Evolutionary conservation across 2,113 vertebrate genomes (phyloP), one percentile per base, ranked within the genome.

Genomic region (Coryphaenoides rupestris): DNA sequence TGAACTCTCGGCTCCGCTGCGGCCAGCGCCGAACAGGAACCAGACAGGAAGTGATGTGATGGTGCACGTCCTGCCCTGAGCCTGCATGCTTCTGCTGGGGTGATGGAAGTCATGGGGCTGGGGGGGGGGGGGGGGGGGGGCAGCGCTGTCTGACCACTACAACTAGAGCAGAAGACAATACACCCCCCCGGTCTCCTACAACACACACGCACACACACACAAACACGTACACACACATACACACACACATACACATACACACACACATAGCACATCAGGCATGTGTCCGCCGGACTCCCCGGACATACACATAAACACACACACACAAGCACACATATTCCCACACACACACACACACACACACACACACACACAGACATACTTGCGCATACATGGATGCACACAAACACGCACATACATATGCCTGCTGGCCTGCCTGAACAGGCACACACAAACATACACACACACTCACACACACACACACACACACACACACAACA

Each of bases 111-210:
- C n/a, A n/a, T n/a, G 19, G 19, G n/a, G 50, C n/a, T 45, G 61
- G 50, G 17, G 26, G n/a, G 19, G 47, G 19, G 15, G 62, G 50
- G 45, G n/a, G 79, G 26, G n/a, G 17, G 19, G 47, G 19, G 19
- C 26, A 26, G 45, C 9, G 79, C 79, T 82, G 77, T 77, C 65
- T 74, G 76, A 85, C 71, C 52, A 68, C 24, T 81, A 65, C 52
- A 88, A 87, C 81, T 87, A 79, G 84, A 88, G 86, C 83, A 88
- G 86, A 87, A 85, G 80, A 83, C 80, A 79, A 88, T 85, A 57
- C 59, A 15, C 65, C 88, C 85, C n/a, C 16, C 79, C 78, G 75
- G 82, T 72, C 80, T 71, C 68, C 65, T 16, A 22, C 33, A 14
- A 19, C 4, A 19, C 28, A 55, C 15, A 17, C 57, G n/a, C 61